Evolutionary conservation across 2,797 vertebrate genomes (phyloP).

Genomic region (Gastrophryne carolinensis): DNA sequence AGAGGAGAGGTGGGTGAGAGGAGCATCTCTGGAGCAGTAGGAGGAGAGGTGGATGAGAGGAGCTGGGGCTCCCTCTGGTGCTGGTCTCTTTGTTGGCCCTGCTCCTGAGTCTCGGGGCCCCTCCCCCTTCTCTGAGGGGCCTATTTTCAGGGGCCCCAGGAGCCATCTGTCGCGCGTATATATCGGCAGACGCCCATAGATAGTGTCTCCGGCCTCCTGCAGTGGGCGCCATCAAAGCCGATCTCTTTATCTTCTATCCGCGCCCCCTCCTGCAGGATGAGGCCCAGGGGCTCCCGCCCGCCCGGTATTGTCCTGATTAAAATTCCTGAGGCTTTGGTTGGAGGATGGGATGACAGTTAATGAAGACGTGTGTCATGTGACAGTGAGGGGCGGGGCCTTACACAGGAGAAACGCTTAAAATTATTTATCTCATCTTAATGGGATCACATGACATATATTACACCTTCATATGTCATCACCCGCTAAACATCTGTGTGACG

Average conservation of each 20-base stretch:
- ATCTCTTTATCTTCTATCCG: not conserved
- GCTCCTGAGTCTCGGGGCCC: too few relatives aligned
- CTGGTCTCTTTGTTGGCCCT: too few relatives aligned
- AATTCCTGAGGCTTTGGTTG: slow-evolving; percentile 76
- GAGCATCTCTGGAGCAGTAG: too few relatives aligned
- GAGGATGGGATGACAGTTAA: slow-evolving; percentile 75
- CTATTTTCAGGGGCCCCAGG: too few relatives aligned
- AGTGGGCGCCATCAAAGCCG: not conserved
- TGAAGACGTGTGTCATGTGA: slow-evolving; percentile 79
- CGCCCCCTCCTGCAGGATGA: not conserved
- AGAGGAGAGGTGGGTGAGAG: too few relatives aligned
- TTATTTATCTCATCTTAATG: slow-evolving; percentile 55
- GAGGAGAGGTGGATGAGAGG: too few relatives aligned
- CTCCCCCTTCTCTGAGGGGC: too few relatives aligned
- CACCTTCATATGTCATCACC: slow-evolving; percentile 2
- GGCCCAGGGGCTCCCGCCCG: slow-evolving; percentile 54
- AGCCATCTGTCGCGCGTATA: too few relatives aligned
- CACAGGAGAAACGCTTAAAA: slow-evolving; percentile 60
- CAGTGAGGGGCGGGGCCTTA: slow-evolving; percentile 56
- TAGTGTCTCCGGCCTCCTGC: too few relatives aligned
- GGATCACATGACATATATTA: slow-evolving; percentile 4
- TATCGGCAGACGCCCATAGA: too few relatives aligned
- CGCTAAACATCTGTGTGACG: not conserved
- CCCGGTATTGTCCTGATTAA: slow-evolving; percentile 84
- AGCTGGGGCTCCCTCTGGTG: too few relatives aligned